These are phyloP conservation scores for Neodontobutis hainanensis DNA, from an alignment of 2,113 vertebrate genomes.

Conservation along the genomic window DNA sequence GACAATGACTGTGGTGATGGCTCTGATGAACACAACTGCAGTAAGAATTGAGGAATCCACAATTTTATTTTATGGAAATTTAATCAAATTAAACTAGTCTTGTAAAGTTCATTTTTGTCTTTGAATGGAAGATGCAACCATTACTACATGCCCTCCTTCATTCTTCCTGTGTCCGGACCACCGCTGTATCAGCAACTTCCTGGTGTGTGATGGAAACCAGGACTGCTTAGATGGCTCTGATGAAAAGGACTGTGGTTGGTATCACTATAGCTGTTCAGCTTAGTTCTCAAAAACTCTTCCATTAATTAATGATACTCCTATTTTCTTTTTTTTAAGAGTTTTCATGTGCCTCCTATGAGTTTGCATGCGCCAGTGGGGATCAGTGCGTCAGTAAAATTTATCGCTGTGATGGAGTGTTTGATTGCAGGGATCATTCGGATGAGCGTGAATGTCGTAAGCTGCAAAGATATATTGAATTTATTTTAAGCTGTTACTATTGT, in stretches of 20 bases:
- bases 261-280: background rate
- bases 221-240: conserved; percentile 76
- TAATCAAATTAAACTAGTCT: background rate
- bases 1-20: conserved; percentile 72
- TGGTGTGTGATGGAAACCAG: conserved; percentile 75
- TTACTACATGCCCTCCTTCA: conserved; percentile 61
- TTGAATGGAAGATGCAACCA: conserved; percentile 61
- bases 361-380: conserved; percentile 74
- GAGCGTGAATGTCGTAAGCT: conserved; percentile 72
- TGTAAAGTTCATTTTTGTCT: conserved; percentile 9
- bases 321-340: conserved; percentile 49
- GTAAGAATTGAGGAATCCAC: conserved; percentile 44
- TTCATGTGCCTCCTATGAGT: conserved; percentile 66
- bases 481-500: background rate
- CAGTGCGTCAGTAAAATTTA: conserved; percentile 65
- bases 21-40: conserved; percentile 75
- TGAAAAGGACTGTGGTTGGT: conserved; percentile 73
- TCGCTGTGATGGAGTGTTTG: conserved; percentile 73
- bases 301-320: background rate
- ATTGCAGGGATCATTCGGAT: conserved; percentile 77
- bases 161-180: conserved; percentile 76
- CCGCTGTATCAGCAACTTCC: conserved; percentile 64
- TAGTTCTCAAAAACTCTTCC: background rate
- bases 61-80: background rate
- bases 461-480: conserved; percentile 4